Conservation (phyloP, 1,140 invertebrate species). For the Leucophenga varia region DNA sequence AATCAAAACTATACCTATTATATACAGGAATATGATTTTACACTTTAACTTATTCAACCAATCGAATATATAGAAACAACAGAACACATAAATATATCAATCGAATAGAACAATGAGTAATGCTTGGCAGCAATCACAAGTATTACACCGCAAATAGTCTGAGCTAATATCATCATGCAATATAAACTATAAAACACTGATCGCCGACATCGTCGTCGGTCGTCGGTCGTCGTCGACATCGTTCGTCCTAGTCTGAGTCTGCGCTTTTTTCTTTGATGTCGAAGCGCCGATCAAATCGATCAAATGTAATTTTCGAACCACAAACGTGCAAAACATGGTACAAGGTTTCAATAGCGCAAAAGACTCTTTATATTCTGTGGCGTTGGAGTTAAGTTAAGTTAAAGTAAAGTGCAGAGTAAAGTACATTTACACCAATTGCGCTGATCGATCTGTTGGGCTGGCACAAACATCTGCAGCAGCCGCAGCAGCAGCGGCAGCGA, state of each 20-base stretch:
- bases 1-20: too few relatives aligned
- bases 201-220: slow-evolving; percentile 22
- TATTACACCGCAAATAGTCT: too few relatives aligned
- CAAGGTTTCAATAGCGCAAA: too few relatives aligned
- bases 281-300: slow-evolving; percentile 57
- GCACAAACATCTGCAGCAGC: slow-evolving; percentile 16
- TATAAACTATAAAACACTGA: slow-evolving; percentile 1
- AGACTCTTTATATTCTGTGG: too few relatives aligned
- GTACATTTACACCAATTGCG: slow-evolving; percentile 56
- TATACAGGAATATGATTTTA: too few relatives aligned
- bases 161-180: too few relatives aligned
- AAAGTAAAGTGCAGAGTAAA: slow-evolving; percentile 38
- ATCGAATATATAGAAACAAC: too few relatives aligned
- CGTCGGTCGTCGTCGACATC: slow-evolving; percentile 24
- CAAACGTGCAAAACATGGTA: slow-evolving; percentile 50
- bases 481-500: neutral
- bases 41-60: too few relatives aligned
- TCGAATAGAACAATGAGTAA: too few relatives aligned
- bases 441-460: slow-evolving; percentile 41
- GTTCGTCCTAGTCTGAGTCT: slow-evolving; percentile 34
- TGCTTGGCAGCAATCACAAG: too few relatives aligned
- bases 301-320: slow-evolving; percentile 56
- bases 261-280: slow-evolving; percentile 50
- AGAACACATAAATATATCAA: too few relatives aligned
- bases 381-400: slow-evolving; percentile 18